Conservation (phyloP, 2,888 invertebrate species). For the Actias luna region DNA sequence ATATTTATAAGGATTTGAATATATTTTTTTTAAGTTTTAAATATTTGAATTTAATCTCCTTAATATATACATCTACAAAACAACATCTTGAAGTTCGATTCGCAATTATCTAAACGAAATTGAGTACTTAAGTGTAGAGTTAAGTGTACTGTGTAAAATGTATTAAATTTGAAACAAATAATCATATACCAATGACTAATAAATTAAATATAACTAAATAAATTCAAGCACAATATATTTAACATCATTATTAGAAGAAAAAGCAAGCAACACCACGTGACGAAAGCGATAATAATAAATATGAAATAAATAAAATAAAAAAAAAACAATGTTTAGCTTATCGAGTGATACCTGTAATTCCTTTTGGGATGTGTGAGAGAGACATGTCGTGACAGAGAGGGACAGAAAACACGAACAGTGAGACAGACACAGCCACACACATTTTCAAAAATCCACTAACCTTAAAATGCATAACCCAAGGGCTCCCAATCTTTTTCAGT, state of each 20-base stretch:
- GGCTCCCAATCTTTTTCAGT: too few species aligned
- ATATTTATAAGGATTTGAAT: too few species aligned
- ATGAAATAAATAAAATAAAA: slow-evolving; percentile 52
- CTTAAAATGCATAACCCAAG: not conserved
- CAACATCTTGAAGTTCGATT: not conserved
- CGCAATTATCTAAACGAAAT: not conserved
- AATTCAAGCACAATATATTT: not conserved
- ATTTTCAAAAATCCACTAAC: slow-evolving; percentile 27
- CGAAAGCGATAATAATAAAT: slow-evolving; percentile 66
- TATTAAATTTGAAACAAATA: not conserved
- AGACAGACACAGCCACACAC: slow-evolving; percentile 77
- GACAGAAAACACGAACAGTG: slow-evolving; percentile 79
- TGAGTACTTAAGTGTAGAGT: slow-evolving; percentile 13
- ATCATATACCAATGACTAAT: slow-evolving; percentile 4
- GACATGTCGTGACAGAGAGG: slow-evolving; percentile 78
- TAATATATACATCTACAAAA: not conserved
- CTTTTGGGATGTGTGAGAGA: slow-evolving; percentile 77
- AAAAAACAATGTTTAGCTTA: slow-evolving; percentile 35
- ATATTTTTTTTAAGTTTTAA: not conserved
- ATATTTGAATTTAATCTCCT: not conserved
- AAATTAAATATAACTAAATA: not conserved
- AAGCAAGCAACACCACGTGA: slow-evolving; percentile 63
- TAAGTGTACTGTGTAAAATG: slow-evolving; percentile 5
- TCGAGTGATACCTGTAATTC: slow-evolving; percentile 80
- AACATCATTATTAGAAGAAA: not conserved